Evolutionary conservation across 2,797 vertebrate species (phyloP).

Genomic region (Acipenser ruthenus): DNA sequence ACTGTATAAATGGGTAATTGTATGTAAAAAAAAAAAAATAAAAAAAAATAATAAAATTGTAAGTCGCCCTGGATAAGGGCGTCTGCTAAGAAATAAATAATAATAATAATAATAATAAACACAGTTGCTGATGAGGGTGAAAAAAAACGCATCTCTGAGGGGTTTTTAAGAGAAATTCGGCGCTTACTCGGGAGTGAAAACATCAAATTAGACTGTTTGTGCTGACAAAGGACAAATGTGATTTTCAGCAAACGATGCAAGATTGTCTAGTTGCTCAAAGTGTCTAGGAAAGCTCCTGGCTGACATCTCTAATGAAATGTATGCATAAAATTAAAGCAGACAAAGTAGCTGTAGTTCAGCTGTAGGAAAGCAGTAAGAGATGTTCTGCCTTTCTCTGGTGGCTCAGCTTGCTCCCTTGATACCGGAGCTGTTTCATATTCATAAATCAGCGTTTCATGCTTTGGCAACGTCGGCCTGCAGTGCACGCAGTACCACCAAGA

Average conservation of each 20-base stretch:
- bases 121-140: conserved; percentile 52
- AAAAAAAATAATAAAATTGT: no score
- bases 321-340: conserved; percentile 74
- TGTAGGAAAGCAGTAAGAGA: conserved; percentile 27
- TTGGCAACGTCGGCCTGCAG: conserved; percentile 44
- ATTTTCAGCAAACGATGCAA: conserved; percentile 86
- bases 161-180: conserved; percentile 61
- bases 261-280: conserved; percentile 81
- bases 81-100: no score
- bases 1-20: no score
- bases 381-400: conserved; percentile 52
- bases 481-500: conserved; percentile 41
- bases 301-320: conserved; percentile 78
- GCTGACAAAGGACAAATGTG: conserved; percentile 95
- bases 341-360: conserved; percentile 44
- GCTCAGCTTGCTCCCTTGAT: conserved; percentile 38
- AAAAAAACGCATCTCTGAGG: conserved; percentile 47
- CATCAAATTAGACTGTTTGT: conserved; percentile 94
- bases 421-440: conserved; percentile 48
- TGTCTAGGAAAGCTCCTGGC: conserved; percentile 70
- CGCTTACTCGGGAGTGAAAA: conserved; percentile 96
- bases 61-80: no score
- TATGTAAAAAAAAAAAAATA: no score
- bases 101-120: no score
- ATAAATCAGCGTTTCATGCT: conserved; percentile 57